Conservation (phyloP, 1,140 invertebrate genomes). For the Chionoecetes opilio region DNA sequence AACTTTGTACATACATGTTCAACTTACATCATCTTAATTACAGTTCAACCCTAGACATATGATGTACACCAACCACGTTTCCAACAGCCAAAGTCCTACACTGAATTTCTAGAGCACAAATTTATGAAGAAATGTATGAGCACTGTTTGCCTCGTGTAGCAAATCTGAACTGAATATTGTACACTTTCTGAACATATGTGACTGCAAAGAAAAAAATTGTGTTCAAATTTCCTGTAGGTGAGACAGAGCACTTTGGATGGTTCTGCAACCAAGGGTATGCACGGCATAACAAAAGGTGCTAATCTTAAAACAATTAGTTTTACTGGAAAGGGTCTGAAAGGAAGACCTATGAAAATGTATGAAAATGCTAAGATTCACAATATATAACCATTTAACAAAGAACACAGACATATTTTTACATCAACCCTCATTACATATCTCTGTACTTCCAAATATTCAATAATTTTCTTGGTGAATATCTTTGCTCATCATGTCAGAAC, state of each 20-base stretch:
- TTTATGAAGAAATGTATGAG: conserved; percentile 46
- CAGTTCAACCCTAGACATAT: conserved; percentile 57
- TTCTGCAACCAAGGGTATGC: conserved; percentile 43
- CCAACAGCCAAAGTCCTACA: conserved; percentile 68
- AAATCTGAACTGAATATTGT: conserved; percentile 50
- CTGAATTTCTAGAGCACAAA: conserved; percentile 65
- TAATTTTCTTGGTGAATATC: conserved; percentile 29
- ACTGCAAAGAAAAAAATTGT: conserved; percentile 1
- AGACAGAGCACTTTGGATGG: not conserved
- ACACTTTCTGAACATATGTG: not conserved
- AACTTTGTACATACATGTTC: conserved; percentile 62
- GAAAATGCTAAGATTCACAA: conserved; percentile 35
- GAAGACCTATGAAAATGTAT: conserved; percentile 64
- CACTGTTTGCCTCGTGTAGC: conserved; percentile 35
- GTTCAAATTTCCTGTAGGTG: conserved; percentile 60
- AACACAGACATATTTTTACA: conserved; percentile 2
- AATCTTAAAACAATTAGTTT: conserved; percentile 44
- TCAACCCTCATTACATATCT: conserved; percentile 36
- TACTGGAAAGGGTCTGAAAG: conserved; percentile 54
- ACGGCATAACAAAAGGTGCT: conserved; percentile 43
- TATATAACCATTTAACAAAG: conserved; percentile 40
- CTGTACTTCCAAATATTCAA: conserved; percentile 51
- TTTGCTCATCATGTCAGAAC: conserved; percentile 49
- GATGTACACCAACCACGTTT: conserved; percentile 61
- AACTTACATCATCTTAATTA: conserved; percentile 61